Conservation (phyloP, 2,888 invertebrate genomes). For the Actias luna region DNA sequence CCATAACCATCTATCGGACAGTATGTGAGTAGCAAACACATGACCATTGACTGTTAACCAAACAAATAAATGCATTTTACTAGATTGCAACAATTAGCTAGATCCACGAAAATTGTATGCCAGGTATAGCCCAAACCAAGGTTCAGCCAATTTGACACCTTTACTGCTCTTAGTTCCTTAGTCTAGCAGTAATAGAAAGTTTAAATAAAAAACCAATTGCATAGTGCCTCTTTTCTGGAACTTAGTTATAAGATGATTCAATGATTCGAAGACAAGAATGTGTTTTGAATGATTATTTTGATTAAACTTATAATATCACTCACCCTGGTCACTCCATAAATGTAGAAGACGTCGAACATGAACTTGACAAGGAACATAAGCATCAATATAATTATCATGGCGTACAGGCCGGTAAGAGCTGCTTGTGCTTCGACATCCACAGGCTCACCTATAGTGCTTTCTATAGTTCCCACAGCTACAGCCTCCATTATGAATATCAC, state of each 20-base stretch:
- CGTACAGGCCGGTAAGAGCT: slow-evolving; percentile 56
- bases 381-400: slow-evolving; percentile 62
- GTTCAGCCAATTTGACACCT: too few species aligned
- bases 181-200: too few species aligned
- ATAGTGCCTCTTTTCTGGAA: too few species aligned
- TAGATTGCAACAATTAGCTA: too few species aligned
- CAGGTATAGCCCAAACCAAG: too few species aligned
- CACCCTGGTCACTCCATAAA: slow-evolving; percentile 61
- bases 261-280: not conserved
- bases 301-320: slow-evolving; percentile 14
- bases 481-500: slow-evolving; percentile 55
- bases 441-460: slow-evolving; percentile 25
- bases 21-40: too few species aligned
- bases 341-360: slow-evolving; percentile 57
- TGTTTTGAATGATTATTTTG: not conserved
- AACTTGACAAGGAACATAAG: slow-evolving; percentile 67
- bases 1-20: too few species aligned
- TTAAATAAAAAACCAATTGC: too few species aligned
- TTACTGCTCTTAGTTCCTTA: too few species aligned
- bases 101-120: too few species aligned
- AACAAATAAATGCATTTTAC: too few species aligned
- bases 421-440: slow-evolving; percentile 43
- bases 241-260: not conserved
- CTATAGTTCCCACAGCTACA: slow-evolving; percentile 37
- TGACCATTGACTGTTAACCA: too few species aligned